phyloP scores from a whole-genome alignment of 2,888 invertebrate species.

The Cephonodes hylas region DNA sequence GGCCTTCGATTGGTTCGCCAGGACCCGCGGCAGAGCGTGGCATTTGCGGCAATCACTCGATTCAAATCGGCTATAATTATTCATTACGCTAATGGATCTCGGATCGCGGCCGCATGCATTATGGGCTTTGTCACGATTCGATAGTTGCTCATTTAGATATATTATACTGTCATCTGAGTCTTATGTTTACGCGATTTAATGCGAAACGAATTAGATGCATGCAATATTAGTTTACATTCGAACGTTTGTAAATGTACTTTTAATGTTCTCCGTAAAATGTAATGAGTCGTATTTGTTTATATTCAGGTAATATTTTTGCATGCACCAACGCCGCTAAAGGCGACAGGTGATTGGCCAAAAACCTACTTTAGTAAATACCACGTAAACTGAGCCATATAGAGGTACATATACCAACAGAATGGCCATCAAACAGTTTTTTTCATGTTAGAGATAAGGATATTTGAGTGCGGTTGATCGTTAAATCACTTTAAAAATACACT shows the following conservation, averaged over 20 bases:
- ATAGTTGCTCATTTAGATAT: conserved; percentile 27
- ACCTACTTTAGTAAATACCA: no score
- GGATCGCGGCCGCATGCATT: conserved; percentile 47
- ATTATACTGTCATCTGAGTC: conserved; percentile 8
- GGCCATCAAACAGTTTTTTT: no score
- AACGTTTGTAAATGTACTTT: background rate
- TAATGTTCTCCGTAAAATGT: background rate
- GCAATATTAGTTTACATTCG: conserved; percentile 22
- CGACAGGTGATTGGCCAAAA: no score
- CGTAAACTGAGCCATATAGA: no score
- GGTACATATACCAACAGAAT: no score
- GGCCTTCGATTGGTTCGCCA: conserved; percentile 54
- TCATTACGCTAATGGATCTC: conserved; percentile 68
- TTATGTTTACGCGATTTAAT: background rate
- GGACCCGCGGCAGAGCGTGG: conserved; percentile 41
- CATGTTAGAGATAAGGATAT: no score
- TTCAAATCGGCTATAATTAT: conserved; percentile 59
- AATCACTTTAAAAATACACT: no score
- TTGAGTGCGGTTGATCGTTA: no score
- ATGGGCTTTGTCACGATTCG: conserved; percentile 61
- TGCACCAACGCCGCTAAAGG: no score
- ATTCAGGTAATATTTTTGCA: no score
- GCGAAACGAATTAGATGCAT: background rate
- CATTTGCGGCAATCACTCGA: conserved; percentile 45
- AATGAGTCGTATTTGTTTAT: no score